Evolutionary conservation across 30 jellyfish, hydroid and myxozoan genomes (phyloP).

Genomic region (Aurelia aurita): DNA sequence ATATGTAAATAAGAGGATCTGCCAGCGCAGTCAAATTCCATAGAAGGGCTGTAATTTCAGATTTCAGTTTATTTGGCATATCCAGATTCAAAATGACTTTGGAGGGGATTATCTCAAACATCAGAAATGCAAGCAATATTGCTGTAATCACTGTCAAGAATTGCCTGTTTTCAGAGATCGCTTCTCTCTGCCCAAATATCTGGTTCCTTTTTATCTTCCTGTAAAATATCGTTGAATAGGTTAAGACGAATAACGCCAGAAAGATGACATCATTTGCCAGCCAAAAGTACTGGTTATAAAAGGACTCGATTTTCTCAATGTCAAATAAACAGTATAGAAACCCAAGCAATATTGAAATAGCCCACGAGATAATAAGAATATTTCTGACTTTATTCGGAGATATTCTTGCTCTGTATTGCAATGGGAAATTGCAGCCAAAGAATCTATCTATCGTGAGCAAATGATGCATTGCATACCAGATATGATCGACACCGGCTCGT

Average conservation of each 20-base stretch:
- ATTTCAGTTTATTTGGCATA: neutral
- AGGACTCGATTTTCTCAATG: constrained; percentile 23
- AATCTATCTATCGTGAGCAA: constrained; percentile 30
- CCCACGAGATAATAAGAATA: constrained; percentile 19
- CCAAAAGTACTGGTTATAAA: constrained; percentile 38
- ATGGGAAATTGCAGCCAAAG: constrained; percentile 45
- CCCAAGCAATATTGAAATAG: constrained; percentile 10
- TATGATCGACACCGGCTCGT: constrained; percentile 43
- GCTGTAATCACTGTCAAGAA: constrained; percentile 32
- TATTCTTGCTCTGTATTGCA: constrained; percentile 26
- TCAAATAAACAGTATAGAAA: constrained; percentile 43
- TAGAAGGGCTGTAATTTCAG: constrained; percentile 10
- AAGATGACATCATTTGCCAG: constrained; percentile 25
- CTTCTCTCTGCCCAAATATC: constrained; percentile 35
- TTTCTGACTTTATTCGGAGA: constrained; percentile 22
- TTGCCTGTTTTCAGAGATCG: constrained; percentile 38
- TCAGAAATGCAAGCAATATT: constrained; percentile 21
- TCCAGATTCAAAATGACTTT: constrained; percentile 15
- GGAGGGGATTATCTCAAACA: constrained; percentile 38
- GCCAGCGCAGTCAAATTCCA: constrained; percentile 50
- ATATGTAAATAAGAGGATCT: constrained; percentile 44
- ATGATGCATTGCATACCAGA: constrained; percentile 45
- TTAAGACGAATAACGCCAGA: constrained; percentile 18
- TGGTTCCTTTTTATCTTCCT: constrained; percentile 36
- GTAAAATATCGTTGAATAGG: constrained; percentile 24